A percentile compares a stretch with the other conserved stretches of the same genome.
Conservation (phyloP, 1,140 invertebrate species). For the Heliconius hewitsoni region DNA sequence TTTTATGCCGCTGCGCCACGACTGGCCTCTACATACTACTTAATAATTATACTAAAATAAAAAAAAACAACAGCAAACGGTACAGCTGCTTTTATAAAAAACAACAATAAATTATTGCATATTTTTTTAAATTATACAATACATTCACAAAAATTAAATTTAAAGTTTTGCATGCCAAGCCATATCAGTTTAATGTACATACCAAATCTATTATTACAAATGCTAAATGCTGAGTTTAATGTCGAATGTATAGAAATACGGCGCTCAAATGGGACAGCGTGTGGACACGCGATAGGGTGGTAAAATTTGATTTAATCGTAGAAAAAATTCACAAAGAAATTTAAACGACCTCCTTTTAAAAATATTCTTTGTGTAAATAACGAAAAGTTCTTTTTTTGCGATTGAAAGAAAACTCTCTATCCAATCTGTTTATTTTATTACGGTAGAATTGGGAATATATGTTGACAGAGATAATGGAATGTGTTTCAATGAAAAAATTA, state of each 20-base stretch:
- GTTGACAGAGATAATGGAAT: no score
- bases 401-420: background rate
- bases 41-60: no score
- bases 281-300: constrained; percentile 2
- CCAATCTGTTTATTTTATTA: background rate
- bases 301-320: constrained; percentile 5
- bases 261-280: background rate
- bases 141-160: no score
- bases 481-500: no score
- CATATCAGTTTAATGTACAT: background rate
- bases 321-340: background rate
- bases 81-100: no score
- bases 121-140: no score
- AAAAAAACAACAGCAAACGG: no score
- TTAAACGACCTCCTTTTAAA: background rate
- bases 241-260: constrained; percentile 2
- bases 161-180: background rate
- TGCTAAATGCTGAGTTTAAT: background rate
- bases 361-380: constrained; percentile 7
- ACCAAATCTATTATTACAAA: background rate
- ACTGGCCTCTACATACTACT: no score
- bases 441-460: background rate
- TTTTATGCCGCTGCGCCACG: no score
- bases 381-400: background rate
- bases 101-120: no score